Evolutionary conservation across 2,113 vertebrate species (phyloP).

Genomic region (Dascyllus trimaculatus): DNA sequence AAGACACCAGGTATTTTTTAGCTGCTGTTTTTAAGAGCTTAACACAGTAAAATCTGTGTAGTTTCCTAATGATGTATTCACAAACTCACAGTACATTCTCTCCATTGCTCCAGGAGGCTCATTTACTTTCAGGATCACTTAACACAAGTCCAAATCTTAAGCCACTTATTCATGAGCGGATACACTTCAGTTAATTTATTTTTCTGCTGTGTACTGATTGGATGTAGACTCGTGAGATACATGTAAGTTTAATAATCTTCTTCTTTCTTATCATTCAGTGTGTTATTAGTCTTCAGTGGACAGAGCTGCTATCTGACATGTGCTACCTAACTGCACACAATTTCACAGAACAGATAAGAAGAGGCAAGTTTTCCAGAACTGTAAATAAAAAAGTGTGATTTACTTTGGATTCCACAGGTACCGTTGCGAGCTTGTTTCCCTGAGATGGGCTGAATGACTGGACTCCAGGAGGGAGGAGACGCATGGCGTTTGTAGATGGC

Average conservation of each 20-base stretch:
- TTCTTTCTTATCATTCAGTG: not conserved
- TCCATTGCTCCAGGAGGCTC: too few relatives aligned
- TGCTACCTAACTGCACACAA: not conserved
- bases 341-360: not conserved
- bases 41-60: too few relatives aligned
- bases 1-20: too few relatives aligned
- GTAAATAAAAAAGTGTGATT: not conserved
- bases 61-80: not conserved
- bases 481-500: constrained; percentile 90
- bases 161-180: not conserved
- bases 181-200: not conserved
- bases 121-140: constrained; percentile 27
- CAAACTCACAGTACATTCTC: too few relatives aligned
- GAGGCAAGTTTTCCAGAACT: too few relatives aligned
- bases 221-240: not conserved
- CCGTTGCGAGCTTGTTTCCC: constrained; percentile 51
- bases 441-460: constrained; percentile 55
- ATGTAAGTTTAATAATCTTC: not conserved
- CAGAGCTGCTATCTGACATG: not conserved
- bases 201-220: fast-evolving
- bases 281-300: not conserved
- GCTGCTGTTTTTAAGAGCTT: too few relatives aligned
- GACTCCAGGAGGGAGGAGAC: constrained; percentile 10
- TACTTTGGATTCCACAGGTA: constrained; percentile 84
- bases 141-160: constrained; percentile 38